phyloP scores from a whole-genome alignment of 2,113 vertebrate genomes.

The Callocephalon fimbriatum region DNA sequence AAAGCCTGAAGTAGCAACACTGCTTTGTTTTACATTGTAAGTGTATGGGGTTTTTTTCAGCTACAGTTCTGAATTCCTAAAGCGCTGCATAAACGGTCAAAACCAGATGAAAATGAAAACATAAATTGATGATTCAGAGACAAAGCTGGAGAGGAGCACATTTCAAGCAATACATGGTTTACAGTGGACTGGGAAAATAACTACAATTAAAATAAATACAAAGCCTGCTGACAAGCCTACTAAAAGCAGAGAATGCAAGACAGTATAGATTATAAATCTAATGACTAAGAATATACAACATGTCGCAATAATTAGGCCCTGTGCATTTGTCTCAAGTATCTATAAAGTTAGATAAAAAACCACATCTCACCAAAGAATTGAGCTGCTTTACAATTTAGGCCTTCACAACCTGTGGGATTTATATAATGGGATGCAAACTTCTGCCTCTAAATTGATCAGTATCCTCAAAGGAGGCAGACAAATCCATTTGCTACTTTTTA shows the following conservation, averaged over 20 bases:
- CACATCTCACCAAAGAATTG: neutral
- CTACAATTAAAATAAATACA: neutral
- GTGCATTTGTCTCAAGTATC: neutral
- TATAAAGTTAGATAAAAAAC: neutral
- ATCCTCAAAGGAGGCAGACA: neutral
- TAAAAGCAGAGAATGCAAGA: neutral
- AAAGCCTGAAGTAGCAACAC: neutral
- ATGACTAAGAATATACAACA: neutral
- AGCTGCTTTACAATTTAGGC: neutral
- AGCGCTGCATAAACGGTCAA: constrained; percentile 47
- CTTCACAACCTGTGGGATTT: neutral
- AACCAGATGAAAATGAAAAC: constrained; percentile 50
- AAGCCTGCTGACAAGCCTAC: neutral
- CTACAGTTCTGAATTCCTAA: constrained; percentile 25
- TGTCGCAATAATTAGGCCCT: neutral
- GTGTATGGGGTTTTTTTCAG: neutral
- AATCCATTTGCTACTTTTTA: neutral
- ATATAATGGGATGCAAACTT: neutral
- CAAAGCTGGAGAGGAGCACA: neutral
- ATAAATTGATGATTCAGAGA: constrained; percentile 52
- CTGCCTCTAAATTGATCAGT: neutral
- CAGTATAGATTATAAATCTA: neutral
- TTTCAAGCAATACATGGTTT: neutral
- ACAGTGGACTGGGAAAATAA: constrained; percentile 28
- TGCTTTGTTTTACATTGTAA: neutral